Evolutionary conservation across 2,888 invertebrate species (phyloP), one percentile per base, ranked within the genome.

Genomic region (Acanthococcus lagerstroemiae): DNA sequence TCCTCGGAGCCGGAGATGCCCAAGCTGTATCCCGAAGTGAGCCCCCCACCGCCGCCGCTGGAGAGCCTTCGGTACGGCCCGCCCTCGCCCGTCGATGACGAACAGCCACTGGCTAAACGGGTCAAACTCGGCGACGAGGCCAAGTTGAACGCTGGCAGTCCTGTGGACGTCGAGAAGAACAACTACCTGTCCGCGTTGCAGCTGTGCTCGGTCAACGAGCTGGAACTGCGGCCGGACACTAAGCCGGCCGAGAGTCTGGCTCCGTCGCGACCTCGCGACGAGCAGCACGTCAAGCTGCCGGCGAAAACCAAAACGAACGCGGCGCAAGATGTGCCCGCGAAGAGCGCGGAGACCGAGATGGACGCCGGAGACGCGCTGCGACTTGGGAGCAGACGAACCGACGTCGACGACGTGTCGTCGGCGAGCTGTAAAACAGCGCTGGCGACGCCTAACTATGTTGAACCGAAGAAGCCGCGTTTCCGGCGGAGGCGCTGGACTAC

Each of bases 401-500:
- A 60, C 27, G 66, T 68, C 48, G 67, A 67, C 44, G 55, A 67
- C 65, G 44, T 65, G 54, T 25, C 57, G 24, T 46, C 69, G 58
- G 24, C 55, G 55, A 37, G n/a, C 12, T 48, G 48, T 48, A 15
- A 3, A 15, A 19, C 46, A 5, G 15, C 17, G 15, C 4, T n/a
- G 17, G 46, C 52, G 21, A 5, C 52, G 1, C 9, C 24, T 7
- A 15, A 9, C 15, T 7, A 30, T 27, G 44, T 37, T 0, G 63
- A 63, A 37, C n/a, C 63, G 7, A 50, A 52, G 27, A 63, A 63
- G 50, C 63, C 63, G 30, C 50, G 63, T 3, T 63, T 63, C 44
- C 68, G 67, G 57, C 70, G 68, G 60, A 67, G 46, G 55, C 68
- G 58, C 58, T 69, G 65, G 65, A 70, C 56, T 66, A 68, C 52